Percentiles rank a stretch among this genome's conserved stretches.
Evolutionary conservation across 2,888 invertebrate genomes (phyloP).

Genomic region (Drosophila gaucha): DNA sequence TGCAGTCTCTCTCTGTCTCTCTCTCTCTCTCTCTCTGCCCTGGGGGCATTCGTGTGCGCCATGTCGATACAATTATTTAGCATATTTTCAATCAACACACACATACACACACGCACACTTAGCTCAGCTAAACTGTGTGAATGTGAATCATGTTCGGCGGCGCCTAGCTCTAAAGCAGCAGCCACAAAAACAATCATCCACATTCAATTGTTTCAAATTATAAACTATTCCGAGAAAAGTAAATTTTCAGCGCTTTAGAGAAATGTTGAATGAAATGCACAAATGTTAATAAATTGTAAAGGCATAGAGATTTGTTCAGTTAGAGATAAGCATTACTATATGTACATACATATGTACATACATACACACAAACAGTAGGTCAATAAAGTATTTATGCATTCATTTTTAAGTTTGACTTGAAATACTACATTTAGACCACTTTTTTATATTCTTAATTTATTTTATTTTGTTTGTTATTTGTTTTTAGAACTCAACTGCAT

Average conservation of each 20-base stretch:
- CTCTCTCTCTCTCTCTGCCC: not conserved
- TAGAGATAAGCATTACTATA: no score
- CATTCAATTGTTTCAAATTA: constrained; percentile 33
- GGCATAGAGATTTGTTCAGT: not conserved
- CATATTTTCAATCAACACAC: constrained; percentile 67
- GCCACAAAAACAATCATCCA: constrained; percentile 13
- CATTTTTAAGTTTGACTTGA: not conserved
- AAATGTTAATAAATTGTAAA: constrained; percentile 5
- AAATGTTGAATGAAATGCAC: constrained; percentile 1
- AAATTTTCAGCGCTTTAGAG: constrained; percentile 3
- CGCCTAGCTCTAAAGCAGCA: constrained; percentile 27
- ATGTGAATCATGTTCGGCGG: constrained; percentile 50
- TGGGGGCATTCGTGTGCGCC: constrained; percentile 14
- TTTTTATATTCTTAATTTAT: not conserved
- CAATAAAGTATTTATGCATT: not conserved
- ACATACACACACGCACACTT: constrained; percentile 3
- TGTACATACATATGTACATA: not conserved
- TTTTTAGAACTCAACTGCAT: not conserved
- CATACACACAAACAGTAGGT: not conserved
- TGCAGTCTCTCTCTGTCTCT: not conserved
- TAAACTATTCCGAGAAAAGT: constrained; percentile 25
- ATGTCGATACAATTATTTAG: constrained; percentile 72
- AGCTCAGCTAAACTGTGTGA: constrained; percentile 19
- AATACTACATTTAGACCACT: no score
- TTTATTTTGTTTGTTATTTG: not conserved